Percentiles rank a stretch among this genome's conserved stretches.
Evolutionary conservation across 2,797 vertebrate genomes (phyloP).

Genomic region (Rhinatrema bivittatum): DNA sequence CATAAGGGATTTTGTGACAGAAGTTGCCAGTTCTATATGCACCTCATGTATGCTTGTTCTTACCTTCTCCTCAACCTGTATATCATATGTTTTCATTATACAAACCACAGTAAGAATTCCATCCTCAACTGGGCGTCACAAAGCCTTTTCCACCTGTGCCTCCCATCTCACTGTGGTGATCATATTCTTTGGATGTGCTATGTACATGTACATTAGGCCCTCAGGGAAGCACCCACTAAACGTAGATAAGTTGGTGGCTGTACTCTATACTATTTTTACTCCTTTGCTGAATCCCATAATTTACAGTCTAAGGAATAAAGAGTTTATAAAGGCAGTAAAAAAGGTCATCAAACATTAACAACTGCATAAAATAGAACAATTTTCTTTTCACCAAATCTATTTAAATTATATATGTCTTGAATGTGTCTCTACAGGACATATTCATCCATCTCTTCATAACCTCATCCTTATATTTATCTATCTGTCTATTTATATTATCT

Average conservation of each 20-base stretch:
- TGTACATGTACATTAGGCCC: constrained; percentile 29
- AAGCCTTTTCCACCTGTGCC: constrained; percentile 14
- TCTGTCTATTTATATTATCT: no score
- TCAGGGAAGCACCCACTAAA: constrained; percentile 4
- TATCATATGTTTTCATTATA: constrained; percentile 21
- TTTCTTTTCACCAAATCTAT: no score
- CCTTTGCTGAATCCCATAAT: constrained; percentile 39
- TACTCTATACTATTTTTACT: constrained; percentile 27
- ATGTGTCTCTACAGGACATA: no score
- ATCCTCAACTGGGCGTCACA: neutral
- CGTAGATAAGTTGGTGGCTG: constrained; percentile 23
- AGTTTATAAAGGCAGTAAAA: constrained; percentile 23
- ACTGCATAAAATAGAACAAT: no score
- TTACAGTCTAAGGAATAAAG: constrained; percentile 39
- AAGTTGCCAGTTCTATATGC: no score
- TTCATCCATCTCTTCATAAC: no score
- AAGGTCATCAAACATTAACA: neutral
- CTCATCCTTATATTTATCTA: no score
- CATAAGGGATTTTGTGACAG: no score
- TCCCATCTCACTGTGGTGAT: constrained; percentile 19
- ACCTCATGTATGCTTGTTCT: no score
- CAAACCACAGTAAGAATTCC: neutral
- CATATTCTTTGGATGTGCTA: constrained; percentile 15
- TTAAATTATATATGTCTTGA: no score
- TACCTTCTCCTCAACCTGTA: constrained; percentile 15